A percentile compares a stretch with the other conserved stretches of the same genome.
phyloP scores from a whole-genome alignment of 1,140 invertebrate species.

The Lasioglossum baleicum region DNA sequence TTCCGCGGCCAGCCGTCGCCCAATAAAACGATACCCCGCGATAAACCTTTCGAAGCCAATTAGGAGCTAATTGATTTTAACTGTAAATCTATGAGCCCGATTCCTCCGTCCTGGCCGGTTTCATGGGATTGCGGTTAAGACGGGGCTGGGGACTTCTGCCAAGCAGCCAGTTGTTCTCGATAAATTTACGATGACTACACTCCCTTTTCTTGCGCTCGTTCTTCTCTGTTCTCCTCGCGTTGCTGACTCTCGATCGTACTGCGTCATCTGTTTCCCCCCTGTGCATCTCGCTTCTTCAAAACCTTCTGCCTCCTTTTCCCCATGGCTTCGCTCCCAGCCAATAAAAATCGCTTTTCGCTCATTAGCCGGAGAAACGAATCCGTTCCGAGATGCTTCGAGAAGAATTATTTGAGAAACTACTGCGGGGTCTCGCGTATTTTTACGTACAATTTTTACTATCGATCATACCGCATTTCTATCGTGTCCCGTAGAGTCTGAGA shows the following conservation, averaged over 20 bases:
- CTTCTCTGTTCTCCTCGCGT: conserved; percentile 46
- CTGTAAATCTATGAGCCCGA: conserved; percentile 70
- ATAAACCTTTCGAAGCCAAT: conserved; percentile 52
- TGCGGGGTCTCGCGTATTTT: too few relatives aligned
- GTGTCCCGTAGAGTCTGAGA: too few relatives aligned
- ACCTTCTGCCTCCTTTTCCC: too few relatives aligned
- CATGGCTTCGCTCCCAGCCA: too few relatives aligned
- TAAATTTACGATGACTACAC: conserved; percentile 66
- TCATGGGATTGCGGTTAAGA: conserved; percentile 52
- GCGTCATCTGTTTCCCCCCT: conserved; percentile 52
- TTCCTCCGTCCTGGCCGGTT: conserved; percentile 15
- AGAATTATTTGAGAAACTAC: too few relatives aligned
- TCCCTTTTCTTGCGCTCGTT: conserved; percentile 44
- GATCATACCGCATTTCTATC: too few relatives aligned
- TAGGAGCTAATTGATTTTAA: conserved; percentile 72
- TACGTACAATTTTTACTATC: neutral
- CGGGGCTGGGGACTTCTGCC: conserved; percentile 36
- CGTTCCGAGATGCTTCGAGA: too few relatives aligned
- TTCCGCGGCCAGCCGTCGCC: neutral
- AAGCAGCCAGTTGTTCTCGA: conserved; percentile 63
- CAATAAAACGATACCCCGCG: conserved; percentile 51
- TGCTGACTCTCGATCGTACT: conserved; percentile 65
- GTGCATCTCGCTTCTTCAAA: neutral
- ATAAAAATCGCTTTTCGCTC: too few relatives aligned
- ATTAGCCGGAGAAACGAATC: too few relatives aligned